These are phyloP conservation scores for Vanacampus margaritifer DNA, from an alignment of 2,113 vertebrate genomes.

Conservation along the genomic window DNA sequence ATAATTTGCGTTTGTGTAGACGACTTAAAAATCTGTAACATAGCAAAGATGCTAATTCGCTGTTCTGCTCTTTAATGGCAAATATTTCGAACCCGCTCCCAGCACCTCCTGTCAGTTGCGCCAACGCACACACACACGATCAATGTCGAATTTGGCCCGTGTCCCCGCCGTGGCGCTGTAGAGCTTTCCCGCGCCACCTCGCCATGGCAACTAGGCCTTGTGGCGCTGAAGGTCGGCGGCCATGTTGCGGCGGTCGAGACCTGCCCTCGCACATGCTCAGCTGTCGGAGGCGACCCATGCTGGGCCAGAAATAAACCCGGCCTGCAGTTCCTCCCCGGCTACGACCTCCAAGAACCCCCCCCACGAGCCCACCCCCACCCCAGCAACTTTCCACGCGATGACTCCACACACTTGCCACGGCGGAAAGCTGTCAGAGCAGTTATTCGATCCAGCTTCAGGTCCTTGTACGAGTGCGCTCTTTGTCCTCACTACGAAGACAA, in stretches of 20 bases:
- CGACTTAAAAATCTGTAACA: no score
- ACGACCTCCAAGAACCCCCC: conserved; percentile 44
- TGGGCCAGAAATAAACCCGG: conserved; percentile 49
- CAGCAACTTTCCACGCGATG: conserved; percentile 18
- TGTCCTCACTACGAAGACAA: no score
- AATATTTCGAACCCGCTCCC: no score
- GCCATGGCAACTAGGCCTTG: not conserved
- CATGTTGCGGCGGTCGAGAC: conserved; percentile 21
- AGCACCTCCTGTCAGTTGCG: no score
- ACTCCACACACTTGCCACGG: not conserved
- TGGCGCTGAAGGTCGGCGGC: conserved; percentile 39
- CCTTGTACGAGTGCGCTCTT: no score
- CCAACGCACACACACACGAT: no score
- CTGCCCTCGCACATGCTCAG: conserved; percentile 62
- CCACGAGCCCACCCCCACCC: conserved; percentile 13
- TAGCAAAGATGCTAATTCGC: no score
- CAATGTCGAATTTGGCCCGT: no score
- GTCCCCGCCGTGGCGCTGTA: not conserved
- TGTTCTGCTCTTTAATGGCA: no score
- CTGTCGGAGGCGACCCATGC: conserved; percentile 48
- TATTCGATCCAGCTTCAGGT: no score
- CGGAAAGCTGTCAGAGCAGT: no score
- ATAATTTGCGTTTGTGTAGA: no score
- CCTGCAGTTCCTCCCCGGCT: conserved; percentile 53
- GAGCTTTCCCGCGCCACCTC: not conserved